A percentile compares a stretch with the other conserved stretches of the same genome.
These are phyloP conservation scores for Papilio polytes DNA, from an alignment of 1,140 invertebrate genomes.

Conservation along the genomic window DNA sequence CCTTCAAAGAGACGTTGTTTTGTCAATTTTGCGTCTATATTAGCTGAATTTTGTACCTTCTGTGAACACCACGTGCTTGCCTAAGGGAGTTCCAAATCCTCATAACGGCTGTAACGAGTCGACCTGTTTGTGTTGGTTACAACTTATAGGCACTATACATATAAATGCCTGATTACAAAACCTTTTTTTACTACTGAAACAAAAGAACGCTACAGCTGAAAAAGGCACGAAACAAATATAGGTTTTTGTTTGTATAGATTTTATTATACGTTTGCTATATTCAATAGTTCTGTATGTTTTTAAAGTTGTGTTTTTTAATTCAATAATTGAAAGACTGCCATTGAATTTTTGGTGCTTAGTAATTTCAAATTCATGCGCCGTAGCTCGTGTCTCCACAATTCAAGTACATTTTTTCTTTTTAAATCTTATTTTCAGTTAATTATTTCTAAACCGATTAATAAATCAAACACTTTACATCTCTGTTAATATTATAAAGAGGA, in stretches of 20 bases:
- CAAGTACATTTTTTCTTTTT: too few species aligned
- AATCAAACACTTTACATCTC: not conserved
- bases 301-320: not conserved
- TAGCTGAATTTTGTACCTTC: not conserved
- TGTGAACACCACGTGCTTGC: not conserved
- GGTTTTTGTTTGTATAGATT: not conserved
- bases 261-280: not conserved
- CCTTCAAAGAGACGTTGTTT: not conserved
- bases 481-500: too few species aligned
- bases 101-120: constrained; percentile 35
- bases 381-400: too few species aligned
- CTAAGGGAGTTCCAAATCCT: constrained; percentile 28
- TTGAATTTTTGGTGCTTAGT: too few species aligned
- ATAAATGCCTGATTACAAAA: constrained; percentile 34
- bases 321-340: too few species aligned
- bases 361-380: too few species aligned
- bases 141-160: constrained; percentile 27
- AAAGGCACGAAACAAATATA: constrained; percentile 20
- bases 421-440: too few species aligned
- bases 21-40: constrained; percentile 23
- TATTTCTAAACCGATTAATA: too few species aligned
- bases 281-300: not conserved
- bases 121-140: constrained; percentile 36
- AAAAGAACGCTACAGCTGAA: not conserved
- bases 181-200: constrained; percentile 34